Evolutionary conservation across 2,113 vertebrate species (phyloP), one percentile per base, ranked within the genome.

Genomic region (Alaudala cheleensis): DNA sequence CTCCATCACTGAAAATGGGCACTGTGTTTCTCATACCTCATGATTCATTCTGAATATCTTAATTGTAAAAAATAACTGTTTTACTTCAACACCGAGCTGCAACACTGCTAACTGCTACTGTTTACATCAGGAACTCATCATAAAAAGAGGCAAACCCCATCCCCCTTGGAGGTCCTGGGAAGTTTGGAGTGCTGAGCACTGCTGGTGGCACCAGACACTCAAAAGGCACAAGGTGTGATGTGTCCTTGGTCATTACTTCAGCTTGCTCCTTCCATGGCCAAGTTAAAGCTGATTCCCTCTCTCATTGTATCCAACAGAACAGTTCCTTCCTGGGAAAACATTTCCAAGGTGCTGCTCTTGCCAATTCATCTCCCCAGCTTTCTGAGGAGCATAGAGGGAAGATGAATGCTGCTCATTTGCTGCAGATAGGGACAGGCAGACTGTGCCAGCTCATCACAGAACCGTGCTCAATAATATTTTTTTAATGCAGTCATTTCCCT

Each of bases 141-240:
- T 28, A 21, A 56, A 40, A 42, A 67, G 33, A 10, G 37, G 34
- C 29, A 11, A 20, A 29, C 1, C 4, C 3, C 14, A 22, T 24
- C 10, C 8, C 21, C 42, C 19, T 3, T 14, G 54, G 54, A 31
- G 33, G 2, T 16, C 20, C 26, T 18, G 37, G 81, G 54, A 11
- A n/a, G 37, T 58, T 57, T 39, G 9, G 62, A 14, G n/a, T 10
- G 26, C 50, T 26, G 33, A 26, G 56, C 29, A 3, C 5, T 37
- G 45, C 9, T 34, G 45, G 4, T 31, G n/a, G 31, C 70, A 56
- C 9, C 51, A 29, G 51, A 0, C 17, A 8, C 17, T 31, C 6
- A 2, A 12, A 56, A 9, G 9, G 49, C 1, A 0, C 65, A 2
- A 6, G 5, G 8, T 8, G 29, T 7, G 28, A 4, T 14, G 80